Percentiles rank a stretch among this genome's conserved stretches.
These are phyloP conservation scores for Apus apus DNA, from an alignment of 2,113 vertebrate species.

Conservation along the genomic window DNA sequence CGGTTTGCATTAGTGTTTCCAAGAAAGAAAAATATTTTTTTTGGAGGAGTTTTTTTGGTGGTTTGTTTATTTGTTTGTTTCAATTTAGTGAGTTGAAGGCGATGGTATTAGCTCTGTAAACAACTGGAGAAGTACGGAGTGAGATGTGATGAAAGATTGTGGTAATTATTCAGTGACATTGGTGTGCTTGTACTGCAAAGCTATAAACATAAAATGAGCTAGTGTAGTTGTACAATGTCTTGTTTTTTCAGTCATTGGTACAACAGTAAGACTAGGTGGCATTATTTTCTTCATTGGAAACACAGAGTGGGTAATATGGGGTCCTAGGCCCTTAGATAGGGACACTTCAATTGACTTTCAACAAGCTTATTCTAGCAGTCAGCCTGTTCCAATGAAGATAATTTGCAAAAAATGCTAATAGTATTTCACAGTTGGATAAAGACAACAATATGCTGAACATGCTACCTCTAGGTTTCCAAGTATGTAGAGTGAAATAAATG, in stretches of 20 bases:
- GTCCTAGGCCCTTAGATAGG: background rate
- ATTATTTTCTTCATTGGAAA: background rate
- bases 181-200: background rate
- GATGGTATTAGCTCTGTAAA: background rate
- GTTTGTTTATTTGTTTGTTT: too few relatives aligned
- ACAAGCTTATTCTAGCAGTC: background rate
- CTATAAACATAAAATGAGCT: background rate
- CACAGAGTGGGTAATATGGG: rapidly evolving
- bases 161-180: background rate
- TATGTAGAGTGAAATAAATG: background rate
- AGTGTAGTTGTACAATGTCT: background rate
- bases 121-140: background rate
- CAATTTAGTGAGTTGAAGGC: background rate
- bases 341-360: background rate
- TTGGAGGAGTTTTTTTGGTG: background rate
- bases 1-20: background rate
- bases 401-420: background rate
- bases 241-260: background rate
- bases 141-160: background rate
- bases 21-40: background rate
- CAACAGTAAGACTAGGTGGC: background rate
- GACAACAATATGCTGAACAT: background rate
- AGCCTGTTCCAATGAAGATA: background rate
- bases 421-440: background rate
- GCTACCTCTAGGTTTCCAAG: background rate